Evolutionary conservation across 2,888 invertebrate genomes (phyloP), one percentile per base, ranked within the genome.

Genomic region (Syritta pipiens): DNA sequence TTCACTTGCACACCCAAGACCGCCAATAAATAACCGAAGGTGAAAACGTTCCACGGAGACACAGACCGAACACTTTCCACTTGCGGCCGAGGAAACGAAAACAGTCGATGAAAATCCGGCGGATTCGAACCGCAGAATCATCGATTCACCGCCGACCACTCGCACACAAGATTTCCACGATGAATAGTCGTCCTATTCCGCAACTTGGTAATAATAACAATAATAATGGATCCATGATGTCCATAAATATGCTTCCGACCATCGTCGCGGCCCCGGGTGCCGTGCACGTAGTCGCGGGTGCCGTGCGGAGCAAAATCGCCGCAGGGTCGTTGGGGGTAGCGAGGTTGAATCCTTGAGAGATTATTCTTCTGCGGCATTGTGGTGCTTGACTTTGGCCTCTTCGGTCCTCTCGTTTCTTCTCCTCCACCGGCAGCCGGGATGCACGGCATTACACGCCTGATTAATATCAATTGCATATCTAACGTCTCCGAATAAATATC

Each of bases 381-480:
- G 49, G 51, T 63, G 46, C 40, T 40, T 77, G 63, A 63, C 71
- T 69, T 69, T 71, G 71, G 76, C 76, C 71, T 77, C 71, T 77
- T 71, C 71, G 63, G 49, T 63, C 62, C 57, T 20, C n/a, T n/a
- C n/a, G n/a, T n/a, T n/a, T n/a, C n/a, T n/a, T n/a, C n/a, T n/a
- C n/a, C n/a, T 55, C 24, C 42, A 24, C 46, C 49, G 49, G 42
- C 76, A 40, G 42, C 72, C 32, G 40, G 75, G 68, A 74, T 74
- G 77, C 69, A 74, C 71, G 59, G 67, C 82, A 83, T 81, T 81
- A 83, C 83, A 83, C 81, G 82, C 82, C 82, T 83, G 83, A 83
- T 83, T 83, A 83, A 83, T 83, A 83, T 83, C 83, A 83, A 83
- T 83, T 83, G 82, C 75, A 81, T 82, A 81, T 82, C 82, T 83